Evolutionary conservation across 53 echinoderm and acorn worm genomes (phyloP).

Genomic region (Apostichopus leukothele): DNA sequence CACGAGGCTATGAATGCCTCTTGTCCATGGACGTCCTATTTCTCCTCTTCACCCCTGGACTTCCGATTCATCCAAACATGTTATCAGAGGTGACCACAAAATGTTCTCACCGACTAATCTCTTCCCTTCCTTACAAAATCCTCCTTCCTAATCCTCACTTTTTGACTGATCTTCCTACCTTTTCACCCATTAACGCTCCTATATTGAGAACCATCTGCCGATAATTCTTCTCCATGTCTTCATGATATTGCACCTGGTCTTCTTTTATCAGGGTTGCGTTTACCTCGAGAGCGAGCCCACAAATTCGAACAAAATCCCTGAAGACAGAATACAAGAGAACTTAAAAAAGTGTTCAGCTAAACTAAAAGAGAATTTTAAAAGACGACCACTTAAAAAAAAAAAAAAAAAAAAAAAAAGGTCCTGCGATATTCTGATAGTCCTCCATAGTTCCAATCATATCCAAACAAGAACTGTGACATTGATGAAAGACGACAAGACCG

Average conservation of each 20-base stretch:
- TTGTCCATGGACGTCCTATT: too few relatives aligned
- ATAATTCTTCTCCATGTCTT: conserved; percentile 86
- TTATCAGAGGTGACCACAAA: too few relatives aligned
- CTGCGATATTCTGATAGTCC: too few relatives aligned
- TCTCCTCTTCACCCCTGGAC: too few relatives aligned
- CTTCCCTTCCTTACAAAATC: neutral
- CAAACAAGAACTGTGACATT: neutral
- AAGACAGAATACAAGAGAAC: neutral
- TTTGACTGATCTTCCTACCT: conserved; percentile 54
- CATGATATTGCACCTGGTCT: conserved; percentile 90
- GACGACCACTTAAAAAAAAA: too few relatives aligned
- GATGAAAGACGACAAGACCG: too few relatives aligned
- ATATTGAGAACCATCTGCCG: conserved; percentile 72
- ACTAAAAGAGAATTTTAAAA: too few relatives aligned
- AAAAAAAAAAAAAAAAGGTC: too few relatives aligned
- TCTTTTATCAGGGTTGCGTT: conserved; percentile 86
- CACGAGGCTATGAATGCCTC: too few relatives aligned
- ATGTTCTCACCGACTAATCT: too few relatives aligned
- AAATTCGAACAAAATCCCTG: conserved; percentile 84
- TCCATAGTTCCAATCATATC: neutral
- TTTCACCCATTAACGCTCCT: conserved; percentile 76
- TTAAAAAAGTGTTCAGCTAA: too few relatives aligned
- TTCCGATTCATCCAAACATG: too few relatives aligned
- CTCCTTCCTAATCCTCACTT: neutral
- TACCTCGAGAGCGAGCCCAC: conserved; percentile 64